phyloP scores from a whole-genome alignment of 1,140 invertebrate genomes.

The Holotrichia oblita region DNA sequence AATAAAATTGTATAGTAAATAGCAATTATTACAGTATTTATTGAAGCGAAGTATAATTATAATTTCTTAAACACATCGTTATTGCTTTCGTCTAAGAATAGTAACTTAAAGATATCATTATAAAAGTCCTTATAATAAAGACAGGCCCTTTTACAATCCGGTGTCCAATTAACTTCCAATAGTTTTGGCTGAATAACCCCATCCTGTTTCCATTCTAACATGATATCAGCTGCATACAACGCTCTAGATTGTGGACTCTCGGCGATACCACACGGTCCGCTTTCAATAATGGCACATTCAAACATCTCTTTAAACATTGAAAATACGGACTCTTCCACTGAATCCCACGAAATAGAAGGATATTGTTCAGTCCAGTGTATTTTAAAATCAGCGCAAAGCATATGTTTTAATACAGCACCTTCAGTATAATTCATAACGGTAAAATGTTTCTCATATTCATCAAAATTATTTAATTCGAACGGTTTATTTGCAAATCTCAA shows the following conservation, averaged over 20 bases:
- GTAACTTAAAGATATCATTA: conserved; percentile 85
- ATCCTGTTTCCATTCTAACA: conserved; percentile 69
- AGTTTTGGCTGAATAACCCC: conserved; percentile 77
- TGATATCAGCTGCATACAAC: conserved; percentile 89
- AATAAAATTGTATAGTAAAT: background rate
- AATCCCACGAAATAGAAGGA: conserved; percentile 68
- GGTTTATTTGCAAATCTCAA: conserved; percentile 87
- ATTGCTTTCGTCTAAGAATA: conserved; percentile 77
- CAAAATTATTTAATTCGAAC: conserved; percentile 81
- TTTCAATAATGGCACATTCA: conserved; percentile 70
- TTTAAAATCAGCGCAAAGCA: conserved; percentile 85
- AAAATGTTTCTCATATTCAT: conserved; percentile 91
- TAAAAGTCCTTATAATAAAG: conserved; percentile 90
- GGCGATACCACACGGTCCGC: conserved; percentile 80
- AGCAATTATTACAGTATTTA: background rate
- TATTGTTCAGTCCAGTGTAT: conserved; percentile 79
- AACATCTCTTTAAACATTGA: conserved; percentile 80
- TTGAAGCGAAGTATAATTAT: conserved; percentile 8
- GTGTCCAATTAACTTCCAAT: conserved; percentile 89
- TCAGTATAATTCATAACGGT: conserved; percentile 92
- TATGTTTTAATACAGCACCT: conserved; percentile 70
- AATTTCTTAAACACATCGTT: conserved; percentile 54
- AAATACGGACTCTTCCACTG: conserved; percentile 77
- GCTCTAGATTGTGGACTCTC: conserved; percentile 83
- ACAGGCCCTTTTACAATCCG: conserved; percentile 89